Conservation (phyloP, 2,797 vertebrate species). For the Merluccius polli region DNA sequence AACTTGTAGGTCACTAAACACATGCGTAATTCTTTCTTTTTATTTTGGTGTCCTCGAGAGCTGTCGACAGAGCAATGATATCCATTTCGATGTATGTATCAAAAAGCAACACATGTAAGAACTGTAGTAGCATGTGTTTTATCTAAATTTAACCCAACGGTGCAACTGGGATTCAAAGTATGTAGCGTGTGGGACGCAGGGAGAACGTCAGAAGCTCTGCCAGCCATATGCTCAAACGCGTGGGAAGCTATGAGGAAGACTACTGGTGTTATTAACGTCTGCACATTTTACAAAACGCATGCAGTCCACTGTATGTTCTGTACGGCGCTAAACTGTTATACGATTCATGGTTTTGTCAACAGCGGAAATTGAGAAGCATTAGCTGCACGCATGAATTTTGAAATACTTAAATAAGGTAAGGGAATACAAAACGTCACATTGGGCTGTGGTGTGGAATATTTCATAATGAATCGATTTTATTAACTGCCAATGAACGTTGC, state of each 20-base stretch:
- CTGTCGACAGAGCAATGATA: constrained; percentile 31
- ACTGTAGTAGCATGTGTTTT: constrained; percentile 23
- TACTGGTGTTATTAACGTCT: background rate
- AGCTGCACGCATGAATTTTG: background rate
- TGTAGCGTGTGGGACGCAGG: constrained; percentile 7
- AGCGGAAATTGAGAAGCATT: background rate
- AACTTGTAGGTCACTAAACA: background rate
- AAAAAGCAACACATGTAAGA: constrained; percentile 9
- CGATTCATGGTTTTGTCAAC: too few species aligned
- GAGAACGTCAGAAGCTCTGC: background rate
- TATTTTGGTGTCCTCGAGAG: constrained; percentile 4
- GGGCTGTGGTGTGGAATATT: too few species aligned
- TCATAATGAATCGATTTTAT: too few species aligned
- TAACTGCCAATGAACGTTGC: too few species aligned
- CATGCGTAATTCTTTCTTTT: background rate
- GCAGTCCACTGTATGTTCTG: background rate
- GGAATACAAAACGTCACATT: too few species aligned
- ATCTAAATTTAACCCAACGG: constrained; percentile 32
- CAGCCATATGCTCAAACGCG: background rate
- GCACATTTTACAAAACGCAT: background rate
- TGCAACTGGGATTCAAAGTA: constrained; percentile 19
- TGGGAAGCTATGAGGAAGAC: background rate
- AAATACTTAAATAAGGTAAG: background rate
- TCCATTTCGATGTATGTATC: constrained; percentile 17
- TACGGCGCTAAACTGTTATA: too few species aligned